These are phyloP conservation scores for Heterotis niloticus DNA, from an alignment of 2,113 vertebrate species.

Conservation along the genomic window DNA sequence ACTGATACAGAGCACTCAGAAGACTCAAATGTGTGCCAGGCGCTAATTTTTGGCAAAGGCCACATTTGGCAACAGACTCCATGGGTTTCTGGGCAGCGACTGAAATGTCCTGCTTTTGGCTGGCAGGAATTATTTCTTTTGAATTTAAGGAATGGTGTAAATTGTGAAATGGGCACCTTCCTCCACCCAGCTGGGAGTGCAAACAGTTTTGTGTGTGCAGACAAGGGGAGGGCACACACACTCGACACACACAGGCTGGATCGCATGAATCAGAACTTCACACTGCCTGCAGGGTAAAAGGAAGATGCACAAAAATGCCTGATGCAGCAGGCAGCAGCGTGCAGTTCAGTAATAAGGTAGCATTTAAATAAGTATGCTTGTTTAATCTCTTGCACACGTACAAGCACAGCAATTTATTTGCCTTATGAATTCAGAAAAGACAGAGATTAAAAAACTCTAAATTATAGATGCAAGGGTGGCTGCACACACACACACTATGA, in stretches of 20 bases:
- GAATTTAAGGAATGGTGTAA: slow-evolving; percentile 18
- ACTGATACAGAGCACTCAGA: not conserved
- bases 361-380: not conserved
- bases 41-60: not conserved
- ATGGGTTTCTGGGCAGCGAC: not conserved
- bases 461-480: no score
- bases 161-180: slow-evolving; percentile 47
- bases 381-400: not conserved
- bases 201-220: not conserved
- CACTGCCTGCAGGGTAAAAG: no score
- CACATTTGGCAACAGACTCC: not conserved
- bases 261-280: no score
- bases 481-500: no score
- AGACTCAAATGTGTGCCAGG: not conserved
- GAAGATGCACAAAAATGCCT: no score
- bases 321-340: not conserved
- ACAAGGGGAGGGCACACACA: not conserved
- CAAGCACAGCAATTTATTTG: not conserved
- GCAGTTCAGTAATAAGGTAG: not conserved
- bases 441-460: no score
- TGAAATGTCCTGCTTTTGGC: not conserved
- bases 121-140: no score
- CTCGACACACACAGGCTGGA: no score
- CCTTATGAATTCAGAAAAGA: not conserved
- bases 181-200: slow-evolving; percentile 36